Conservation (phyloP, 2,888 invertebrate genomes). For the Chrysotoxum bicinctum region DNA sequence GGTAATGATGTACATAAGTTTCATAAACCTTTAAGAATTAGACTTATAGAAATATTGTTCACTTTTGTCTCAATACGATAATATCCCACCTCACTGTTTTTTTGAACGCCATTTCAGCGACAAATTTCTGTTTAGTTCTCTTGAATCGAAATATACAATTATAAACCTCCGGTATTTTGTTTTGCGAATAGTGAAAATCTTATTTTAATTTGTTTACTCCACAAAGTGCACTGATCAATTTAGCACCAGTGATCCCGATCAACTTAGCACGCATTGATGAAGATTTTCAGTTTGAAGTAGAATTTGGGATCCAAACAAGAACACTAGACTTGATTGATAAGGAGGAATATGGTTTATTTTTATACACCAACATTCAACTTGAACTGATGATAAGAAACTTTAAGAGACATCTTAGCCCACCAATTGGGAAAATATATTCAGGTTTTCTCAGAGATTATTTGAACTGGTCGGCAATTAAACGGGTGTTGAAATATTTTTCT, state of each 20-base stretch:
- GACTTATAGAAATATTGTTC: not conserved
- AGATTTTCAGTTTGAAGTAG: constrained; percentile 11
- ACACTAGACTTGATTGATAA: constrained; percentile 6
- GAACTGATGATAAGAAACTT: constrained; percentile 46
- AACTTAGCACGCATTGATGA: constrained; percentile 1
- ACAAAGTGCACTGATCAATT: not conserved
- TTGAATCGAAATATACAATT: not conserved
- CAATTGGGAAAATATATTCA: not conserved
- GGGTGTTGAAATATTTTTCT: not conserved
- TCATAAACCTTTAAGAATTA: constrained; percentile 76
- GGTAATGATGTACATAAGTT: constrained; percentile 80
- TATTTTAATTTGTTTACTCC: not conserved
- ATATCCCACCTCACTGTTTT: constrained; percentile 56
- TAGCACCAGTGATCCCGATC: not conserved
- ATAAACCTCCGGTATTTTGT: too few relatives aligned
- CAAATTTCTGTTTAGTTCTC: not conserved
- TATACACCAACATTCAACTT: constrained; percentile 19
- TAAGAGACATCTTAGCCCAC: not conserved
- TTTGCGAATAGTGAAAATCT: too few relatives aligned
- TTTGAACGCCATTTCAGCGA: constrained; percentile 42
- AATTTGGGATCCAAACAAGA: constrained; percentile 27
- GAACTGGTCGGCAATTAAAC: not conserved
- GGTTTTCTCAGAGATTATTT: not conserved
- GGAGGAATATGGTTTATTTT: constrained; percentile 1
- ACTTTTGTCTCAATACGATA: not conserved